Evolutionary conservation across 2,888 invertebrate genomes (phyloP), one percentile per base, ranked within the genome.

Genomic region (Drymonia ruficornis): DNA sequence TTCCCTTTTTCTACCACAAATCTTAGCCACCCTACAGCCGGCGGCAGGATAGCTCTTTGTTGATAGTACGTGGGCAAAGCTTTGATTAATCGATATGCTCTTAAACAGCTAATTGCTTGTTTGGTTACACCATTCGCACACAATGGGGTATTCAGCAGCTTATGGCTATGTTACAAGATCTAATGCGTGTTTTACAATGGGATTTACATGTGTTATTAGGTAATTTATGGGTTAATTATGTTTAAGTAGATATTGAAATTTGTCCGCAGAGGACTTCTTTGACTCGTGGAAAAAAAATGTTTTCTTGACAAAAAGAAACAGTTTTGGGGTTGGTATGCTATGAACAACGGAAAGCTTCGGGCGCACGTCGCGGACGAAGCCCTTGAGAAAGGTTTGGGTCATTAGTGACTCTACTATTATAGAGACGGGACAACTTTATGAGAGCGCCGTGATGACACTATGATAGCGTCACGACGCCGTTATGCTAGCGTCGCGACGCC

Each of bases 21-120:
- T 13, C 34, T 63, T 83, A 53, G 81, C 58, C 64, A 65, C 75
- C 72, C 72, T 76, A 83, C 38, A 49, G 70, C 70, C 72, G 68
- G 67, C 75, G 67, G 67, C 78, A 80, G 79, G 76, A 80, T 77
- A 80, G 71, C 78, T 75, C 80, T 78, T 79, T 82, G 89, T 80
- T 84, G 87, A 87, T 75, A 77, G 76, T 76, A 83, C 84, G 90
- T 91, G 86, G 90, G 90, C 67, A 61, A 60, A 70, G 61, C 76
- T 76, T 82, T 89, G 90, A 91, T 89, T 86, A 87, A 90, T 89
- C 77, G 82, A 78, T 81, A 84, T 80, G 68, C 77, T 63, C 80
- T 78, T 77, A 81, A 82, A 76, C 76, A 78, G 70, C 77, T 87
- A 89, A 89, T 89, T 89, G 81, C 82, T 80, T 78, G 83, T 79